Percentiles rank a stretch among this genome's conserved stretches.
phyloP scores from a whole-genome alignment of 2,113 vertebrate species.

The Psophia crepitans region DNA sequence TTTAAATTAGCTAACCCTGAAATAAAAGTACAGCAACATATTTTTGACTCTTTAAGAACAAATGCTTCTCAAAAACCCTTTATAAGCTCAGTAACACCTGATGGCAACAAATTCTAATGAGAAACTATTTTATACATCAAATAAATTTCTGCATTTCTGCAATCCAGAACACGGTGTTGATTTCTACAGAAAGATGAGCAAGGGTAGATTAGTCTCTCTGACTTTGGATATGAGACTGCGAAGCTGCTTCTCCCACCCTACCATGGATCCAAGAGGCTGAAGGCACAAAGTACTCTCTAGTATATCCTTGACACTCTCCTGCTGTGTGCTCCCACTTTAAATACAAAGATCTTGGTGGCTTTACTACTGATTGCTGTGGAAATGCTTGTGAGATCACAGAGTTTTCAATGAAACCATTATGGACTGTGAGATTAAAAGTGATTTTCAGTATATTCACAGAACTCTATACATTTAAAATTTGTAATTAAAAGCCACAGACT shows the following conservation, averaged over 20 bases:
- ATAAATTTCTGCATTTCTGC: neutral
- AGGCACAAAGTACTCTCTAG: neutral
- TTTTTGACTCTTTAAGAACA: neutral
- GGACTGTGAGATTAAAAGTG: neutral
- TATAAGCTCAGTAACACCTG: neutral
- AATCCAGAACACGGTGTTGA: fast-evolving
- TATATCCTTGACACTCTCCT: neutral
- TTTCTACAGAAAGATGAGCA: neutral
- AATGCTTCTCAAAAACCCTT: neutral
- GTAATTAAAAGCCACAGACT: neutral
- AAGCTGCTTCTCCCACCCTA: neutral
- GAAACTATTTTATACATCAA: neutral
- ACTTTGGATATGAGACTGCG: neutral
- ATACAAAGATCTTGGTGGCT: neutral
- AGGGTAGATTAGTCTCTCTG: neutral
- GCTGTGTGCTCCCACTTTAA: neutral
- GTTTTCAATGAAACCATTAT: neutral
- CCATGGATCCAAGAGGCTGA: neutral
- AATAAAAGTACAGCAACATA: neutral
- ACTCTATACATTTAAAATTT: neutral
- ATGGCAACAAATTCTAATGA: neutral
- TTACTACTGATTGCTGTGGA: neutral
- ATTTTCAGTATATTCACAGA: neutral
- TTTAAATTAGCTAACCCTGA: neutral
- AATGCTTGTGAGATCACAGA: neutral